Base-by-base conservation (phyloP, 2,113 vertebrate genomes). In the Pangasianodon hypophthalmus region DNA sequence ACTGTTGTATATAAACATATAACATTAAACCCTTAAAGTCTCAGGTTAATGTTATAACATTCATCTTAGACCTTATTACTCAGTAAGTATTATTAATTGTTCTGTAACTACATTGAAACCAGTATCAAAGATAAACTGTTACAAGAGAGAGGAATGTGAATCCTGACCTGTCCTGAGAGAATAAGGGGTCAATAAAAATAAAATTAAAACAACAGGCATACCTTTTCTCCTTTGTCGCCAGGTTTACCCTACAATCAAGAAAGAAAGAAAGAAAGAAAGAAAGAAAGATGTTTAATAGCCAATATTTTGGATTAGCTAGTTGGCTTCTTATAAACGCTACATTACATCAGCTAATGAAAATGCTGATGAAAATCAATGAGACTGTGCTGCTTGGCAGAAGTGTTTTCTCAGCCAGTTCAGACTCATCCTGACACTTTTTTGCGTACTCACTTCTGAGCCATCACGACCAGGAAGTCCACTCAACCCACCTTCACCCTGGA, bases 151-250 rank as follows among this genome's bases (percentile, higher is more conserved):
- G 56, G 21, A 84, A 60, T 84, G 37, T 7, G 11, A 84, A 62
- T 14, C 19, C 14, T 19, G 54, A 60, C 37, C 4, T 84, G 24
- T 60, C 18, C 19, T 56, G 6, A 60, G 9, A 60, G 48, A 84
- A 41, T 13, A 29, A 41, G 0, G 5, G 21, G 82, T 52, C 32
- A 71, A 88, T 87, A 21, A 83, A 81, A n/a, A 29, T 69, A 4
- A 54, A 29, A 50, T n/a, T 79, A 41, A 88, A 79, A 2, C 60
- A 32, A 60, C 85, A 60, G 6, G 85, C 88, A n/a, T 96, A 98
- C 97, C 97, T 96, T 95, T 48, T 98, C 97, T 95, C 97, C 97
- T 95, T 97, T 97, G 92, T 97, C 97, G 91, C 97, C 97, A 86
- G 97, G 93, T 94, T 97, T 97, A 1, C 97, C 97, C 96, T 97